Percentiles rank a stretch among this genome's conserved stretches.
These are phyloP conservation scores for Gymnopithys bicolor DNA, from an alignment of 2,797 vertebrate species.

Conservation along the genomic window DNA sequence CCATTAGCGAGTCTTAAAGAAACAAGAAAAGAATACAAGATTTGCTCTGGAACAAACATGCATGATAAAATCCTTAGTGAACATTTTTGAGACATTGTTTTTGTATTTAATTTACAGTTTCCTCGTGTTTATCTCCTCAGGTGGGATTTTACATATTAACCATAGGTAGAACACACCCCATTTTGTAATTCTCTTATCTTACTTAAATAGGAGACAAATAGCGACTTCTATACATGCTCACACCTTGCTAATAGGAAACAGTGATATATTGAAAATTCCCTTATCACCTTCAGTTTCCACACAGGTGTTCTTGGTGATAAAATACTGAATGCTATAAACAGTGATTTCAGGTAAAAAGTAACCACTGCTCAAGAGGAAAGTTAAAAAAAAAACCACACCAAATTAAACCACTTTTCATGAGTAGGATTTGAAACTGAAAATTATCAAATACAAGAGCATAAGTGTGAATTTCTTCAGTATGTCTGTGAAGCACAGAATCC, in stretches of 20 bases:
- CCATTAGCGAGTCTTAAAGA: background rate
- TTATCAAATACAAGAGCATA: background rate
- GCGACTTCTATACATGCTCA: slow-evolving; percentile 69
- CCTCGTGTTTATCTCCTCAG: slow-evolving; percentile 78
- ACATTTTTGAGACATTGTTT: slow-evolving; percentile 54
- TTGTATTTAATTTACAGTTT: slow-evolving; percentile 75
- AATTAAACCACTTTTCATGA: background rate
- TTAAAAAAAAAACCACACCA: background rate
- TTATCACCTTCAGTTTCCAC: slow-evolving; percentile 66
- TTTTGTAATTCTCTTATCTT: slow-evolving; percentile 84
- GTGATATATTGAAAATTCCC: slow-evolving; percentile 47
- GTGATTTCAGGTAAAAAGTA: slow-evolving; percentile 70
- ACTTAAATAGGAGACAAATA: slow-evolving; percentile 80
- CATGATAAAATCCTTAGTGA: slow-evolving; percentile 8
- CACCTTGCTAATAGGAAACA: slow-evolving; percentile 76
- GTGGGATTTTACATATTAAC: slow-evolving; percentile 78
- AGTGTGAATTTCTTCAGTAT: background rate
- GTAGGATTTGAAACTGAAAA: background rate
- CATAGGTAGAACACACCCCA: slow-evolving; percentile 74
- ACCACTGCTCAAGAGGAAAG: background rate
- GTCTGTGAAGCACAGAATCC: background rate
- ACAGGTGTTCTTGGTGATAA: slow-evolving; percentile 76
- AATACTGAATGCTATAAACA: slow-evolving; percentile 77
- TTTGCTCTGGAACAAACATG: background rate
- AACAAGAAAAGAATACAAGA: background rate